phyloP scores from a whole-genome alignment of 2,113 vertebrate genomes.

The Megaceryle maxima region DNA sequence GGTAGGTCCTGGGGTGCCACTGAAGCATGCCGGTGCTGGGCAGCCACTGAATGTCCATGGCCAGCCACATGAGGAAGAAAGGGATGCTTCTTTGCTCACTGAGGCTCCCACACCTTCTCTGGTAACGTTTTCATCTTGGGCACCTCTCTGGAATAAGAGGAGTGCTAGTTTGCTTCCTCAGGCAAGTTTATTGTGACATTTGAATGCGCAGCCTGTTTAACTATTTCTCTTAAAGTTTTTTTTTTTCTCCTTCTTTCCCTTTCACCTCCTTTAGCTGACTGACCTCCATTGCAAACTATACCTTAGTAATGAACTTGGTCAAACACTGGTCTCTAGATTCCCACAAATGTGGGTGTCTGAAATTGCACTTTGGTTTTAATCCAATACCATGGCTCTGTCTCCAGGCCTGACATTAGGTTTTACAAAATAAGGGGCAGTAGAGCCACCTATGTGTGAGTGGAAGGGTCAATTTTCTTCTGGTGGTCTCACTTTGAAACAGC shows the following conservation, averaged over 20 bases:
- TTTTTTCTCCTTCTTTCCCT: not conserved
- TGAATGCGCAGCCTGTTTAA: not conserved
- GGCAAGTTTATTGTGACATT: not conserved
- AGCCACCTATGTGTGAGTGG: not conserved
- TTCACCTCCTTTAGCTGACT: not conserved
- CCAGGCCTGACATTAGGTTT: not conserved
- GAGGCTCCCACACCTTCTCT: not conserved
- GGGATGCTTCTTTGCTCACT: not conserved
- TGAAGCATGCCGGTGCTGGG: not conserved
- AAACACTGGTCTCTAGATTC: not conserved
- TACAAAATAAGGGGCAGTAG: not conserved
- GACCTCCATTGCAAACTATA: not conserved
- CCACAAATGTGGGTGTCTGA: accelerated
- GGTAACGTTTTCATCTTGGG: not conserved
- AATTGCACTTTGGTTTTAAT: not conserved
- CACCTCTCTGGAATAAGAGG: not conserved
- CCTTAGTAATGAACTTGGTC: not conserved
- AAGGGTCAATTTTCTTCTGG: not conserved
- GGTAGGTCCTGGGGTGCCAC: not conserved
- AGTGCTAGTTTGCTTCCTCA: not conserved
- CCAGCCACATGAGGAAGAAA: not conserved
- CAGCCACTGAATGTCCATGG: not conserved
- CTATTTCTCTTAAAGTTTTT: not conserved
- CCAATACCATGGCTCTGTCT: not conserved
- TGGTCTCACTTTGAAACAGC: not conserved